These are phyloP conservation scores for Phrynosoma platyrhinos DNA, from an alignment of 2,113 vertebrate species.

Conservation along the genomic window DNA sequence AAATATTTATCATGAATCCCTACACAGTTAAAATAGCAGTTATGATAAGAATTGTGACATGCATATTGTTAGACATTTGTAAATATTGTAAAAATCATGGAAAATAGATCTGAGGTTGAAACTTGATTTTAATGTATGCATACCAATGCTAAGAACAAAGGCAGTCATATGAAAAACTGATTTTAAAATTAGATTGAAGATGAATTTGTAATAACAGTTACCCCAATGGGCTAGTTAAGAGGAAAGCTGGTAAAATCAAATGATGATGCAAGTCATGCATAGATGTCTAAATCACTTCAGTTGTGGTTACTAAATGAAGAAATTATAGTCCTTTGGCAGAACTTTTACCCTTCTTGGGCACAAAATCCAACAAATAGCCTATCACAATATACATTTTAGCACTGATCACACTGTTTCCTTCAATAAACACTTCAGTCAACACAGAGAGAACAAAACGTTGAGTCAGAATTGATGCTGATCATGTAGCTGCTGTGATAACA, in stretches of 20 bases:
- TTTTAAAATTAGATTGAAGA: background rate
- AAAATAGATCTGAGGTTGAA: background rate
- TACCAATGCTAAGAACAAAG: background rate
- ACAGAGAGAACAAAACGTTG: background rate
- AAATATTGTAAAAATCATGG: background rate
- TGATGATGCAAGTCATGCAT: background rate
- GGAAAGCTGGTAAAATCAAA: background rate
- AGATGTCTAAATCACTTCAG: background rate
- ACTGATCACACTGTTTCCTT: conserved; percentile 4
- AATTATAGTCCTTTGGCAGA: background rate
- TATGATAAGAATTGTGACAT: background rate
- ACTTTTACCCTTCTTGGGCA: background rate
- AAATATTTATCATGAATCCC: background rate
- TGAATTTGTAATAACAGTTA: background rate
- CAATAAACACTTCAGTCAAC: background rate
- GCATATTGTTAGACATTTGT: background rate
- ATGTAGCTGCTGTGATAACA: background rate
- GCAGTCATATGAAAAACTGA: background rate
- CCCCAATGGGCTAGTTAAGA: background rate
- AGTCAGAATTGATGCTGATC: background rate
- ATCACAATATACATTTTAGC: background rate
- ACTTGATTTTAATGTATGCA: background rate
- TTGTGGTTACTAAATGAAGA: background rate
- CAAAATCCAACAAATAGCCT: background rate
- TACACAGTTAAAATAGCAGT: background rate